Conservation (phyloP, 2,113 vertebrate species). For the Brachyistius frenatus region DNA sequence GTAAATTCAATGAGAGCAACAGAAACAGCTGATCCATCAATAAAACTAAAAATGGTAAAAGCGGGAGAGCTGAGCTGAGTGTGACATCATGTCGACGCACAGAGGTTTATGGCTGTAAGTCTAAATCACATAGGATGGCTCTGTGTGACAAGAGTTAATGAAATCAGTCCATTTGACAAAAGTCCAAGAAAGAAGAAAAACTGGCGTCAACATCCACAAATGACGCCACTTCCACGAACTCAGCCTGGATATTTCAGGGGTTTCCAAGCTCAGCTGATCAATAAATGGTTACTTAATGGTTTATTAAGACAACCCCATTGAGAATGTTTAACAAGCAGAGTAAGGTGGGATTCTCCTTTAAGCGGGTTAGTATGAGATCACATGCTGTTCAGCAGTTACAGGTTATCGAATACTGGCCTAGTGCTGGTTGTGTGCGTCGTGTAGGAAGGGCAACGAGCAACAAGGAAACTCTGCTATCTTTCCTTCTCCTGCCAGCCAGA, state of each 20-base stretch:
- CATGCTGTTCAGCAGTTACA: constrained; percentile 74
- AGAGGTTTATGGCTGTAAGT: constrained; percentile 49
- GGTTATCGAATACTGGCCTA: constrained; percentile 81
- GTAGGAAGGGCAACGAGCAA: constrained; percentile 71
- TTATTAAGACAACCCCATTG: constrained; percentile 53
- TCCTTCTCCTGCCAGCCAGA: constrained; percentile 37
- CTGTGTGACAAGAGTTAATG: constrained; percentile 25
- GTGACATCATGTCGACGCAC: background rate
- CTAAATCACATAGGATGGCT: constrained; percentile 34
- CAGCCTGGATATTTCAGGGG: constrained; percentile 32
- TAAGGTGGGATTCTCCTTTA: constrained; percentile 40
- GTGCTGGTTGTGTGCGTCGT: constrained; percentile 70
- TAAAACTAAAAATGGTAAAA: constrained; percentile 73
- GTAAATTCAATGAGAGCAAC: constrained; percentile 44
- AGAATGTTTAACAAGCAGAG: constrained; percentile 65
- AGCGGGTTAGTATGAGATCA: constrained; percentile 65
- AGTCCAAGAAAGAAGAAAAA: background rate
- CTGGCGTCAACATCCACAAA: constrained; percentile 35
- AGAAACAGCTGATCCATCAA: constrained; percentile 63
- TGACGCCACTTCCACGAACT: constrained; percentile 40
- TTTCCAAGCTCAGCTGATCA: constrained; percentile 45
- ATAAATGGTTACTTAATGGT: constrained; percentile 32
- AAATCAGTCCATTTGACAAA: constrained; percentile 38
- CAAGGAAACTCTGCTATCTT: constrained; percentile 58
- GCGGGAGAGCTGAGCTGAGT: constrained; percentile 35